Conservation (phyloP, 2,113 vertebrate species). For the Dicentrarchus labrax region DNA sequence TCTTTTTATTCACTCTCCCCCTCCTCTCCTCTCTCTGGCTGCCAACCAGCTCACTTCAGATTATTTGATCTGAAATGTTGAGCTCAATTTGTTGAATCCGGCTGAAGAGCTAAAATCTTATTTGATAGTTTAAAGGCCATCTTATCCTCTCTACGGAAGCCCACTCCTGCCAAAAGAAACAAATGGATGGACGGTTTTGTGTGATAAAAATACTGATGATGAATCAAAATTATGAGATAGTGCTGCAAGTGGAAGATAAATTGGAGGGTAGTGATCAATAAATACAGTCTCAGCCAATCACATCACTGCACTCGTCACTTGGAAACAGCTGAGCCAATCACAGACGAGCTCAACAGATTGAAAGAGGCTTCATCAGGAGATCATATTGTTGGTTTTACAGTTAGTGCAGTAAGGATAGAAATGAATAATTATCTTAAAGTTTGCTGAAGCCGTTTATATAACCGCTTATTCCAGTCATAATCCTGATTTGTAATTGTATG, state of each 20-base stretch:
- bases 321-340: not conserved
- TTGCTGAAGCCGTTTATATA: too few species aligned
- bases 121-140: not conserved
- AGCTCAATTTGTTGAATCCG: constrained; percentile 56
- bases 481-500: too few species aligned
- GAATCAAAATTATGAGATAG: not conserved
- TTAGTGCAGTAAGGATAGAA: too few species aligned
- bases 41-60: constrained; percentile 33
- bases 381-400: too few species aligned
- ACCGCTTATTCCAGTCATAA: too few species aligned
- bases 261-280: too few species aligned
- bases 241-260: too few species aligned
- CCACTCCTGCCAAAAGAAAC: not conserved
- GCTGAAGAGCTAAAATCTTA: constrained; percentile 2
- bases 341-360: not conserved
- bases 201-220: not conserved
- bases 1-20: constrained; percentile 36
- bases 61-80: constrained; percentile 54
- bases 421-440: too few species aligned
- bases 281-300: too few species aligned
- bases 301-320: not conserved
- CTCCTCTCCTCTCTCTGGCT: not conserved
- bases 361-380: too few species aligned
- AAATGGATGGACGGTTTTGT: not conserved
- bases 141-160: not conserved